Evolutionary conservation across 2,113 vertebrate genomes (phyloP).

Genomic region (Sarotherodon lohbergeri): DNA sequence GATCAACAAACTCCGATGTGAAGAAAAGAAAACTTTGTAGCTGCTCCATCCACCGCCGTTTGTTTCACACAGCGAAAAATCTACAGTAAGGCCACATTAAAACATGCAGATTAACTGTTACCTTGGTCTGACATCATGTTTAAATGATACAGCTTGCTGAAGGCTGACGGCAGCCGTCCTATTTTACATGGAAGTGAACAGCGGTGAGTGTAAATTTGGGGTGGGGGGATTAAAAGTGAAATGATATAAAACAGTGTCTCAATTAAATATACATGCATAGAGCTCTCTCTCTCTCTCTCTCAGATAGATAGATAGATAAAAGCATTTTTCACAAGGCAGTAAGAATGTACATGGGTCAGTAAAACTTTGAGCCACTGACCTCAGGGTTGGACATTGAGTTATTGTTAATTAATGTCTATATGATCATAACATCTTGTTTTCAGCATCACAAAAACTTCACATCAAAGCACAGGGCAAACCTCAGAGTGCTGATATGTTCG

Average conservation of each 20-base stretch:
- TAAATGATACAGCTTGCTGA: neutral
- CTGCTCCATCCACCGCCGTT: neutral
- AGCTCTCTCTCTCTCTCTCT: accelerated
- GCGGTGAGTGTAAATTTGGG: neutral
- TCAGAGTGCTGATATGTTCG: neutral
- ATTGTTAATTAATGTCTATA: neutral
- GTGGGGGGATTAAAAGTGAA: neutral
- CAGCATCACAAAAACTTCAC: neutral
- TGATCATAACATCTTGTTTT: neutral
- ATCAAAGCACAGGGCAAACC: neutral
- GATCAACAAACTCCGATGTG: neutral
- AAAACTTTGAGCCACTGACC: neutral
- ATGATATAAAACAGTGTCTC: neutral
- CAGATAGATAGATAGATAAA: neutral
- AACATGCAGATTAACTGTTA: neutral
- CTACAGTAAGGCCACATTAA: neutral
- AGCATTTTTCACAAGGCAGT: neutral
- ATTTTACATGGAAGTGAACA: neutral
- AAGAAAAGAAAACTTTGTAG: neutral
- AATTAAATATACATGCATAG: neutral
- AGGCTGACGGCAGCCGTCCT: accelerated
- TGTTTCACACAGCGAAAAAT: neutral
- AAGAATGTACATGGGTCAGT: neutral
- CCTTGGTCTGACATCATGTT: neutral
- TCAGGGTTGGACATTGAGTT: neutral